Evolutionary conservation across 2,888 invertebrate genomes (phyloP), one percentile per base, ranked within the genome.

Genomic region (Tiliacea citrago): DNA sequence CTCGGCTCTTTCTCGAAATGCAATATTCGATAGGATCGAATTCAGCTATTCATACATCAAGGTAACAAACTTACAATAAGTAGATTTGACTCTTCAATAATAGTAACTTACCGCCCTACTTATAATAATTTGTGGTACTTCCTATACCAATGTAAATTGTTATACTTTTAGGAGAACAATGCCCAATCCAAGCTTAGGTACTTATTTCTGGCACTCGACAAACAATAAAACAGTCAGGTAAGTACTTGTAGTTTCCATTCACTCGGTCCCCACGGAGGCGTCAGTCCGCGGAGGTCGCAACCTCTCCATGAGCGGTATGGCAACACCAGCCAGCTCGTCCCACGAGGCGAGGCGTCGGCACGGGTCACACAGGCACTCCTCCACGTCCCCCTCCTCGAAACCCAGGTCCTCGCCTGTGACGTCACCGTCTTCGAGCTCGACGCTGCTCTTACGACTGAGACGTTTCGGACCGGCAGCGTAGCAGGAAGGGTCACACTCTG

Each of bases 311-410:
- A 98, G 93, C 87, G 98, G 98, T 58, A 98, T 97, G 1, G 98
- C 98, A 0, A 98, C 98, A 29, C 97, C 96, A 2, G 98, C 97
- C 88, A 98, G 97, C 88, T 98, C 98, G 91, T 98, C 98, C 98
- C 98, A 98, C 18, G 97, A 92, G 2, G 95, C 94, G 21, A 97
- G 94, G 12, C 94, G 85, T 35, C 88, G 84, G 67, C 96, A 96
- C 0, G 95, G 92, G 0, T 86, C 93, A 65, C 97, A 95, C 0
- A 89, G 90, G 61, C 96, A 96, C 73, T 93, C 94, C 24, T 94
- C 94, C 8, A 85, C 91, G 8, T 93, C 94, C 5, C 94, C 95
- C 53, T 95, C 95, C 76, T 95, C 95, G 75, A 96, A 96, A 51
- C 95, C 95, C 2, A 95, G 88, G 88, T 96, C 95, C 77, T 94